Base-by-base conservation (phyloP, 2,888 invertebrate species). In the Plagodis dolabraria region DNA sequence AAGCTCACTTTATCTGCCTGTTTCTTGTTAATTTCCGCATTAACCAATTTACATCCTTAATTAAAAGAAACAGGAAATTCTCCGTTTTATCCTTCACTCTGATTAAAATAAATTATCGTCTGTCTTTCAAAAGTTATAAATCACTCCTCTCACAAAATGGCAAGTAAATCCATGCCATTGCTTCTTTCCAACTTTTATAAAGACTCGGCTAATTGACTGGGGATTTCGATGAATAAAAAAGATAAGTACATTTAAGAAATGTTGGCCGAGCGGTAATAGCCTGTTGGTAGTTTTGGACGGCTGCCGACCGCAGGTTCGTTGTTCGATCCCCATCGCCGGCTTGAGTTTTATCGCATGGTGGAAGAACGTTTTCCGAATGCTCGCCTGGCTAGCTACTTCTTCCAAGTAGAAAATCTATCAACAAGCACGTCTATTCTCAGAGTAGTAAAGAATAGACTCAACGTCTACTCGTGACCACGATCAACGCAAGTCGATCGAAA, bases 121-220 rank as follows among this genome's bases (percentile, higher is more conserved):
- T 50, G 34, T 36, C 36, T 49, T 53, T 38, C 5, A 49, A 5
- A 53, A 57, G 53, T 53, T 43, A 53, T 60, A 57, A 61, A 61
- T 61, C 61, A 61, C 48, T 47, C 10, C 42, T 38, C 50, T 51
- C n/a, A 22, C 12, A 42, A 12, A 52, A 47, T 43, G 46, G 52
- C 48, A 49, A 57, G 60, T 50, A 57, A 57, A 50, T 38, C 57
- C 53, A 9, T 9, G 9, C 57, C 53, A 57, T 61, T 57, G 50
- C 44, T 61, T 50, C 36, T 51, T 47, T 44, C 53, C 43, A 47
- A 53, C 49, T 61, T 61, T 53, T 61, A 57, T 57, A 53, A 56
- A 49, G 57, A 52, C 53, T 46, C 33, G 43, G 40, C 43, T 57
- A 53, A 61, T 61, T 61, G 40, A 57, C 52, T 35, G 34, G 36